These are phyloP conservation scores for Cacatua alba DNA, from an alignment of 2,113 vertebrate genomes.

Conservation along the genomic window DNA sequence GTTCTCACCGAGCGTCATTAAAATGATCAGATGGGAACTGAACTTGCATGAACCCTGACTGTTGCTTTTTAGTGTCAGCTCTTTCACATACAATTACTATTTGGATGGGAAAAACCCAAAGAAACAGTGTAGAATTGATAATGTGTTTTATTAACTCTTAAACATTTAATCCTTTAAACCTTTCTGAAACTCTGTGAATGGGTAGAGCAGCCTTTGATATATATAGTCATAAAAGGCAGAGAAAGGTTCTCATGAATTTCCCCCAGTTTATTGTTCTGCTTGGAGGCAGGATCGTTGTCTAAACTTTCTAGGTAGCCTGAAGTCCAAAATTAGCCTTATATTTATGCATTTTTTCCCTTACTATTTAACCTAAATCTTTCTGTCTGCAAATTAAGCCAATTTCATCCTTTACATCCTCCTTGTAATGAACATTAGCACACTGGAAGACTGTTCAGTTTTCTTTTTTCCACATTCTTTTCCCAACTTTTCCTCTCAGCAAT, in stretches of 20 bases:
- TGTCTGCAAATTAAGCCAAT: constrained; percentile 41
- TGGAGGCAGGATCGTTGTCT: constrained; percentile 11
- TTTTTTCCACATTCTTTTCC: not conserved
- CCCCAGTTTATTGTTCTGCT: not conserved
- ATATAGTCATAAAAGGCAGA: not conserved
- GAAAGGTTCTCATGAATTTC: not conserved
- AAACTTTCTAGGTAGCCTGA: constrained; percentile 32
- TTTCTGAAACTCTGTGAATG: not conserved
- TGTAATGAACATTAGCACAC: not conserved
- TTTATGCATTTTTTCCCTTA: not conserved
- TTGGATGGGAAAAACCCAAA: not conserved
- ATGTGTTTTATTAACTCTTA: constrained; percentile 42
- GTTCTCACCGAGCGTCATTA: constrained; percentile 27
- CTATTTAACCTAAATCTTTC: constrained; percentile 33
- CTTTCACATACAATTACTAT: constrained; percentile 27
- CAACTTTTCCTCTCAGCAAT: not conserved
- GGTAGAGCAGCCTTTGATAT: constrained; percentile 2
- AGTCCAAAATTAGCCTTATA: constrained; percentile 7
- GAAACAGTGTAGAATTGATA: constrained; percentile 7
- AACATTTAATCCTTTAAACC: not conserved
- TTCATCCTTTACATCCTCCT: constrained; percentile 55
- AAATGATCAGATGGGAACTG: constrained; percentile 35
- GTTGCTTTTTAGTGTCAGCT: constrained; percentile 19
- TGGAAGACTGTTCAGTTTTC: not conserved
- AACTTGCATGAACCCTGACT: constrained; percentile 37